Percentiles rank a stretch among this genome's conserved stretches.
These are phyloP conservation scores for Carlito syrichta DNA, from an alignment of 2,113 vertebrate species.

Conservation along the genomic window DNA sequence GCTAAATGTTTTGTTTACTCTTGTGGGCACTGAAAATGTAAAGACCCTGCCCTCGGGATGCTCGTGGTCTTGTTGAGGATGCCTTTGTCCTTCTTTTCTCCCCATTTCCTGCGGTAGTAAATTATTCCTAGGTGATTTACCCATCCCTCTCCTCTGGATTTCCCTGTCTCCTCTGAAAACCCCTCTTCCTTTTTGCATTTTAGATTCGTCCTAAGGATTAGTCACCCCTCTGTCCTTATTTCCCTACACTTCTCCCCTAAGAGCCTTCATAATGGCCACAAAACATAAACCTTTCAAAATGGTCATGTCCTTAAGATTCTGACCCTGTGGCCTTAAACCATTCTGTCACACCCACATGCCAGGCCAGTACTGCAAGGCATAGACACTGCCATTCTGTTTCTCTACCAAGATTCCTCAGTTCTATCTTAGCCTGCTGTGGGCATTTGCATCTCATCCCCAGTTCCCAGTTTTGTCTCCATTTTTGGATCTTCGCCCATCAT, in stretches of 20 bases:
- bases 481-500: not conserved
- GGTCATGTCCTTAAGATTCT: not conserved
- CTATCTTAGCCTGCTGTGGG: not conserved
- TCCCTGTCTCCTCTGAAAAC: not conserved
- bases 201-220: not conserved
- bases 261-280: not conserved
- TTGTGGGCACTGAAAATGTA: not conserved
- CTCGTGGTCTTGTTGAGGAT: not conserved
- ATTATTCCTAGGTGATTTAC: not conserved
- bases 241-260: not conserved
- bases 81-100: not conserved
- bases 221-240: not conserved
- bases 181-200: not conserved
- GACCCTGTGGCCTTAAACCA: not conserved
- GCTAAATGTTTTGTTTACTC: not conserved
- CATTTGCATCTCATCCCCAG: not conserved
- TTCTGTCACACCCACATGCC: not conserved
- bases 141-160: not conserved
- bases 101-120: not conserved
- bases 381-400: not conserved
- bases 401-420: not conserved
- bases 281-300: not conserved
- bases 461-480: not conserved
- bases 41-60: not conserved
- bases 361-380: not conserved